Base-by-base conservation (phyloP, 1,140 invertebrate genomes). In the Halyomorpha halys region DNA sequence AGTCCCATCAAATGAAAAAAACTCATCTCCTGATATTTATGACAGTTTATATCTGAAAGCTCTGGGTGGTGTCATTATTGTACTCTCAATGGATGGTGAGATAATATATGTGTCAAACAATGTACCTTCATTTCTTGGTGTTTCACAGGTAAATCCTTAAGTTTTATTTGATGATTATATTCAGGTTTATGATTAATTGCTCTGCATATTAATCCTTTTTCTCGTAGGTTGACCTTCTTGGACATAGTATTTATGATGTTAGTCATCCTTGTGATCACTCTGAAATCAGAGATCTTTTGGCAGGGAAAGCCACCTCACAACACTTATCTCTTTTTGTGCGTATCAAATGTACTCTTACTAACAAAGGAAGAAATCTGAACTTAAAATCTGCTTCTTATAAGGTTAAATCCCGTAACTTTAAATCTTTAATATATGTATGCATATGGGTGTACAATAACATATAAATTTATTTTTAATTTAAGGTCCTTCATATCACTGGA, bases 211-310 rank as follows among this genome's bases (percentile, higher is more conserved):
- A 39, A 13, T 60, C 15, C 16, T 30, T 8, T 59, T 59, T 27
- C 34, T 81, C 80, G 23, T 75, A 95, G 91, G 86, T 94, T 78
- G 93, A 97, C 74, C 83, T 96, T 74, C 86, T 96, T 80, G 94
- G 94, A 1, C 90, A 94, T 70, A 94, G 87, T 73, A 85, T 97
- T 34, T 96, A 87, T 77, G 94, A 97, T 68, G 94, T 94, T 72
- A 87, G 85, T 61, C 94, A 98, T 76, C 92, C 91, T 11, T 95
- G 93, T 73, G 94, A 97, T 76, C 93, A 97, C 72, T 89, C 90
- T 45, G 93, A 97, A 75, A 83, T 97, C 16, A 85, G 84, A 56
- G 87, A 94, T 63, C 83, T 89, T 18, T 76, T 96, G 4, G 78
- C 78, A 0, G 70, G 78, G 27, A 86, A 85, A 65, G 72, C 79